Conservation (phyloP, 2,888 invertebrate species). For the Boloria euphrosyne region DNA sequence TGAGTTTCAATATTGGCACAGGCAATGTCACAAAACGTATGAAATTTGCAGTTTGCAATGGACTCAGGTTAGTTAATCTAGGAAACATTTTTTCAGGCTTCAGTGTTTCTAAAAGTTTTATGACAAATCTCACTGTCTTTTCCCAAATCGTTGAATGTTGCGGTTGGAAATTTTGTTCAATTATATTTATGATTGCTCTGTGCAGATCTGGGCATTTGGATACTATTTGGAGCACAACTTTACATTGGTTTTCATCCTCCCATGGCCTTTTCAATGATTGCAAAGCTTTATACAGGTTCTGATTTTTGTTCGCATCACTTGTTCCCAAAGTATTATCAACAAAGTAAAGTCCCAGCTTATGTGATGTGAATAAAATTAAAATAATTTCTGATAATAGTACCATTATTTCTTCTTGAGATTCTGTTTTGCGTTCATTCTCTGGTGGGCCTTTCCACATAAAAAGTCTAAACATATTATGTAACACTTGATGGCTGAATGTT, state of each 20-base stretch:
- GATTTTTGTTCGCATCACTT: conserved; percentile 82
- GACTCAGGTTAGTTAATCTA: conserved; percentile 68
- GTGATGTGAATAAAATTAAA: conserved; percentile 88
- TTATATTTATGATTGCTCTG: conserved; percentile 81
- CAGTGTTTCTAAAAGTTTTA: conserved; percentile 69
- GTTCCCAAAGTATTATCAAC: conserved; percentile 85
- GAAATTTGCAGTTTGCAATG: conserved; percentile 79
- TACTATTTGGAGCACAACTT: conserved; percentile 84
- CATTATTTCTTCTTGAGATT: conserved; percentile 71
- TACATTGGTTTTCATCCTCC: conserved; percentile 84
- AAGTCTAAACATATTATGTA: conserved; percentile 86
- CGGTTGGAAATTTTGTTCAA: conserved; percentile 84
- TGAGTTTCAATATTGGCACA: conserved; percentile 71
- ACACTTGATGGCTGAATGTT: conserved; percentile 85
- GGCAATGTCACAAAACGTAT: conserved; percentile 77
- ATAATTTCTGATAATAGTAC: conserved; percentile 86
- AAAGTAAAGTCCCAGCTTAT: conserved; percentile 90
- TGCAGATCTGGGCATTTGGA: conserved; percentile 88
- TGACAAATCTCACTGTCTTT: conserved; percentile 70
- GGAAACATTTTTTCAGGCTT: conserved; percentile 75
- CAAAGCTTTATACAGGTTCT: conserved; percentile 83
- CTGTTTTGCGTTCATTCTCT: conserved; percentile 64
- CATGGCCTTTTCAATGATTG: conserved; percentile 86
- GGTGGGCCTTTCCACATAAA: conserved; percentile 89
- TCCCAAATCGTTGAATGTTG: conserved; percentile 81